Percentiles rank a stretch among this genome's conserved stretches.
phyloP scores from a whole-genome alignment of 2,888 invertebrate genomes.

The Drosophila prolongata region DNA sequence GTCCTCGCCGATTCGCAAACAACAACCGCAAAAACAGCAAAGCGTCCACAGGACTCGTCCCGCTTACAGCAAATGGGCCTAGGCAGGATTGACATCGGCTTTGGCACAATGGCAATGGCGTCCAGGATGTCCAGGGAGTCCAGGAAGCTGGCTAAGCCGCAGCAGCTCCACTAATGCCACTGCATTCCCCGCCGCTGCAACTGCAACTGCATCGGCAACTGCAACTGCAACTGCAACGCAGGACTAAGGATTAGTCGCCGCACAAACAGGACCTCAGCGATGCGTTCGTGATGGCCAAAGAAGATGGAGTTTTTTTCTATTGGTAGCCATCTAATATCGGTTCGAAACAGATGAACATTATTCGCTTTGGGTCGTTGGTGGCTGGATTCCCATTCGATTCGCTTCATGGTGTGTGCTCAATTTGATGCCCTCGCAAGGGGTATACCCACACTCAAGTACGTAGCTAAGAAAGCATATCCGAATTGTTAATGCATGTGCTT shows the following conservation, averaged over 20 bases:
- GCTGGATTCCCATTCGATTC: conserved; percentile 22
- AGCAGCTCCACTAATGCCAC: conserved; percentile 73
- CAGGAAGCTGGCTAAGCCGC: conserved; percentile 65
- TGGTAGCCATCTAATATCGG: conserved; percentile 28
- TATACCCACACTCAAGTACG: not conserved
- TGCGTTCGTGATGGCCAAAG: conserved; percentile 28
- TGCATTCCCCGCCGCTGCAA: conserved; percentile 39
- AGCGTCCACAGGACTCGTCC: conserved; percentile 35
- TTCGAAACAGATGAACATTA: conserved; percentile 21
- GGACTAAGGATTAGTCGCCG: conserved; percentile 33
- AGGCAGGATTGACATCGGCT: conserved; percentile 43
- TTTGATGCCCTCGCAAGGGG: conserved; percentile 3
- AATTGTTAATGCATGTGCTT: not conserved
- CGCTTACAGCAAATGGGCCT: conserved; percentile 63
- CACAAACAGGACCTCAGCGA: conserved; percentile 17
- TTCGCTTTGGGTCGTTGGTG: conserved; percentile 29
- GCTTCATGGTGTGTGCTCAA: conserved; percentile 33
- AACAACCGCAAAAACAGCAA: conserved; percentile 69
- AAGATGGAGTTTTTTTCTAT: not conserved
- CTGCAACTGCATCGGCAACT: conserved; percentile 28
- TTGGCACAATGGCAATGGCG: conserved; percentile 44
- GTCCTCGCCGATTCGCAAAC: conserved; percentile 21
- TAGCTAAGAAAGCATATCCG: not conserved
- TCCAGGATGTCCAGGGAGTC: conserved; percentile 33
- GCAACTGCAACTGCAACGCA: conserved; percentile 6